Conservation (phyloP, 1,140 invertebrate genomes). For the Macrobrachium rosenbergii region DNA sequence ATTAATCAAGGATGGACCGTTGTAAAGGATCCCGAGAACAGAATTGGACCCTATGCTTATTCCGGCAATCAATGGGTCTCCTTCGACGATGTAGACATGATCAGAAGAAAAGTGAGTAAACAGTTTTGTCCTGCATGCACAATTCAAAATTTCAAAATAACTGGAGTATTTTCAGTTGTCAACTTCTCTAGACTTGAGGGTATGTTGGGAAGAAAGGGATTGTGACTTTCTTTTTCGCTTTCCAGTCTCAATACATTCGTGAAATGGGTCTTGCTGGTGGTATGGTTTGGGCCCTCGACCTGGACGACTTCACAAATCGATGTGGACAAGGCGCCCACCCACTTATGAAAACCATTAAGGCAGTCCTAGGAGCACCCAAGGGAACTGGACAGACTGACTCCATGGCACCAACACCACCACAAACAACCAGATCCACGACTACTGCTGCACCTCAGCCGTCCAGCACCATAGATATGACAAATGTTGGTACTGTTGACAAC, state of each 20-base stretch:
- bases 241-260: constrained; percentile 78
- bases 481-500: not conserved
- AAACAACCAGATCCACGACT: not conserved
- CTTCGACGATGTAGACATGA: constrained; percentile 86
- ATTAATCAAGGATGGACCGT: constrained; percentile 79
- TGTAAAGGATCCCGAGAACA: constrained; percentile 80
- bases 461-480: not conserved
- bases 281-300: constrained; percentile 89
- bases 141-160: not conserved
- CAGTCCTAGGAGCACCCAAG: constrained; percentile 74
- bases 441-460: not conserved
- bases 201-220: not conserved
- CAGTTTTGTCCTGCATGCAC: not conserved
- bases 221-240: constrained; percentile 32
- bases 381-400: constrained; percentile 76
- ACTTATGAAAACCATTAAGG: constrained; percentile 82
- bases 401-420: not conserved
- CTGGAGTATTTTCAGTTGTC: too few relatives aligned
- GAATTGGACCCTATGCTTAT: constrained; percentile 89
- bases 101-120: constrained; percentile 72
- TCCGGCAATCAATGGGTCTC: constrained; percentile 87
- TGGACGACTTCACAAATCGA: constrained; percentile 85
- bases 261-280: constrained; percentile 84
- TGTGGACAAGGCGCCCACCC: constrained; percentile 78
- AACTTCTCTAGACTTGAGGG: too few relatives aligned